Evolutionary conservation across 2,113 vertebrate species (phyloP).

Genomic region (Tenrec ecaudatus): DNA sequence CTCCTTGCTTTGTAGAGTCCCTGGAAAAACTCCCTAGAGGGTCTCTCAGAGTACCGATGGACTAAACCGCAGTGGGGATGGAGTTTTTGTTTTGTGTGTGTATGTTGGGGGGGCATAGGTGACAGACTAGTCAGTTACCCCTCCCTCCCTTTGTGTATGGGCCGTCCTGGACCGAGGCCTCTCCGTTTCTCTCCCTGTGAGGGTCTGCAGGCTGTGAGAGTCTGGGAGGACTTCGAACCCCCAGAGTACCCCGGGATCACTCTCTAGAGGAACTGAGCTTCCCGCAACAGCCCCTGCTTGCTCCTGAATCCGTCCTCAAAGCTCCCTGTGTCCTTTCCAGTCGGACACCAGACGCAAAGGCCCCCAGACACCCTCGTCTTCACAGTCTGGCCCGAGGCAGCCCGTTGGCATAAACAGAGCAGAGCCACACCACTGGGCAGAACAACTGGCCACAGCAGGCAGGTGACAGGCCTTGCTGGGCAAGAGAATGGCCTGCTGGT

Average conservation of each 20-base stretch:
- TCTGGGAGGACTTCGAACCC: no score
- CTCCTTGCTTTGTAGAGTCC: background rate
- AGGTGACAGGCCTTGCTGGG: background rate
- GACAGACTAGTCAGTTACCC: no score
- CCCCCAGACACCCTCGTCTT: background rate
- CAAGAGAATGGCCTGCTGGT: background rate
- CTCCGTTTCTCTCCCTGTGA: background rate
- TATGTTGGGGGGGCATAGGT: no score
- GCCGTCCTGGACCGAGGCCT: no score
- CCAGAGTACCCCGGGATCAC: background rate
- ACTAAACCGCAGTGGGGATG: no score
- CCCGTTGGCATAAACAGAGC: conserved; percentile 12
- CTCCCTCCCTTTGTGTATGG: no score
- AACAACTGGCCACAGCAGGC: background rate
- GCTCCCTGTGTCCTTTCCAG: no score
- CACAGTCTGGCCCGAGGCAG: background rate
- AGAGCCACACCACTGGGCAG: background rate
- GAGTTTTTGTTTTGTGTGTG: no score
- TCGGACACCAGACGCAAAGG: no score
- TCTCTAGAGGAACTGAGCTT: rapidly evolving
- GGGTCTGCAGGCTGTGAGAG: rapidly evolving
- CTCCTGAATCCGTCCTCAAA: no score
- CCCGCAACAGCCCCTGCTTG: no score
- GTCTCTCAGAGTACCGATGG: no score
- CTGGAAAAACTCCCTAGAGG: background rate